These are phyloP conservation scores for Eupithecia exiguata DNA, from an alignment of 2,888 invertebrate genomes.

Conservation along the genomic window DNA sequence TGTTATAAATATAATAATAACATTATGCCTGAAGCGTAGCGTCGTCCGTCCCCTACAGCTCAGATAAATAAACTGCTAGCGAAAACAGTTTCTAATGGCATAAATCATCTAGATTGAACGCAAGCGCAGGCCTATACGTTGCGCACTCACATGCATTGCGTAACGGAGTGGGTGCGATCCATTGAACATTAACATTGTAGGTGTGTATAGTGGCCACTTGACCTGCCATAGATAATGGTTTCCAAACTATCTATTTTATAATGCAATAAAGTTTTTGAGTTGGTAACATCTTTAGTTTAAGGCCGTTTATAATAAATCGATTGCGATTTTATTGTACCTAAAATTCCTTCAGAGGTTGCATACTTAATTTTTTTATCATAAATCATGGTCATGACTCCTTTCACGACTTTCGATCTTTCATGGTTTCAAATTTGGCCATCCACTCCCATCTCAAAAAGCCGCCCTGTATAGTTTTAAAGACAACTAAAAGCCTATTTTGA, in stretches of 20 bases:
- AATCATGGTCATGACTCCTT: no score
- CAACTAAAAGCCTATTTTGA: no score
- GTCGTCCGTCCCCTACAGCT: not conserved
- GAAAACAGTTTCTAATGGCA: not conserved
- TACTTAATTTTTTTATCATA: no score
- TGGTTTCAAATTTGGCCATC: no score
- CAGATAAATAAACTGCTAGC: not conserved
- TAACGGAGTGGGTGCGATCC: not conserved
- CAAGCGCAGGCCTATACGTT: not conserved
- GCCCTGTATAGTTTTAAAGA: no score
- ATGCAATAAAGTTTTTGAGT: not conserved
- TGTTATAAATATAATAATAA: no score
- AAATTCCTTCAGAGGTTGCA: no score
- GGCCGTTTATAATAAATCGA: not conserved
- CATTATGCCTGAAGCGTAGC: not conserved
- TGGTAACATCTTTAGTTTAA: not conserved
- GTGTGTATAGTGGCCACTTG: conserved; percentile 7
- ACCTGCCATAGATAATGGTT: conserved; percentile 5
- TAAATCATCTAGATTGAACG: not conserved
- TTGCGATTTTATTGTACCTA: not conserved
- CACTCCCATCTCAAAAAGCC: no score
- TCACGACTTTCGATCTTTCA: no score
- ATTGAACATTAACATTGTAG: not conserved
- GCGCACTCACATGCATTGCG: not conserved
- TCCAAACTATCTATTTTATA: conserved; percentile 2